Base-by-base conservation (phyloP, 2,797 vertebrate genomes). In the Thaleichthys pacificus region DNA sequence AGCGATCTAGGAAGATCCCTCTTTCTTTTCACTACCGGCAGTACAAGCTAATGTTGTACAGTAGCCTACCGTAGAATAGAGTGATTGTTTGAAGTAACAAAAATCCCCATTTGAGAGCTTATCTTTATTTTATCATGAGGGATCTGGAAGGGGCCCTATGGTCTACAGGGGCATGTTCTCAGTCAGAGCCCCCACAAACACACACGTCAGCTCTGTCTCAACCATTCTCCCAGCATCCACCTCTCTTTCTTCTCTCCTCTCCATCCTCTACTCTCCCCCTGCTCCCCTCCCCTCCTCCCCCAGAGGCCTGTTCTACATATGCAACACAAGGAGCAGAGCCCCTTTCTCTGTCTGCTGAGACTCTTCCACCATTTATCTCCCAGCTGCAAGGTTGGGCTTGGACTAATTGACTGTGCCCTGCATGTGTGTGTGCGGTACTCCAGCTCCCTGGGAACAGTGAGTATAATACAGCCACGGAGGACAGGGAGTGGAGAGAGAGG, bases 271-370 rank as follows among this genome's bases (percentile, higher is more conserved):
- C 28, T 4, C 28, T 17, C 28, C 12, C 14, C 15, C 30, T 28
- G 28, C 11, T 17, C 26, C 61, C 24, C 61, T 2, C 26, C 26
- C 26, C 28, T 5, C 9, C 2, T 26, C 80, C 89, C 86, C 90
- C 74, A 76, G 89, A 88, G 90, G 88, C 84, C 87, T 88, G 89
- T 88, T 91, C 90, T 90, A 90, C 89, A 90, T 91, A 87, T 77
- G 70, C 84, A 70, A 78, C 85, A 88, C 88, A 88, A 85, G 86
- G 84, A 89, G 89, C 86, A 82, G 82, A 85, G 84, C 86, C 86
- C 84, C 77, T 28, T 60, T 64, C 72, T 77, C 85, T 85, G 85
- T 85, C 88, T 89, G 87, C 86, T 87, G 88, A 90, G 88, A 90
- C 89, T 85, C 85, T 77, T 83, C 86, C 42, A 85, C 81, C 89